Percentiles rank a stretch among this genome's conserved stretches.
Evolutionary conservation across 1,140 invertebrate species (phyloP).

Genomic region (Contarinia nasturtii): DNA sequence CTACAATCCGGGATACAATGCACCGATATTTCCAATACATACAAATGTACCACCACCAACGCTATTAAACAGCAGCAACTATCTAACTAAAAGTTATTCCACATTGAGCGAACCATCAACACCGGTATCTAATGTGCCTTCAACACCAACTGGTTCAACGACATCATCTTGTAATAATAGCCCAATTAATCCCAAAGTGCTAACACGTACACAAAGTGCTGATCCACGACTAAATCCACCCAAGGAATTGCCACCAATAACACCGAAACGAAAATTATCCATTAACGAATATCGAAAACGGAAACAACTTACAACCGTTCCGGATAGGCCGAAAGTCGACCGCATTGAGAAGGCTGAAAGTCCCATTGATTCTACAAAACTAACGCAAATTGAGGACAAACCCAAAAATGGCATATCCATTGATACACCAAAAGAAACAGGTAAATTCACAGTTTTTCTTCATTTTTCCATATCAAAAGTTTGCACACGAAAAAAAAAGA

Average conservation of each 20-base stretch:
- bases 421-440: neutral
- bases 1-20: too few species aligned
- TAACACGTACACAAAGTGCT: slow-evolving; percentile 17
- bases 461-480: too few species aligned
- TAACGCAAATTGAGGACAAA: slow-evolving; percentile 1
- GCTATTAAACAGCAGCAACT: neutral
- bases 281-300: slow-evolving; percentile 22
- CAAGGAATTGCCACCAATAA: slow-evolving; percentile 17
- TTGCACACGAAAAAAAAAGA: too few species aligned
- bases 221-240: slow-evolving; percentile 21
- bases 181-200: neutral
- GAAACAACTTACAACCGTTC: slow-evolving; percentile 11
- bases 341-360: neutral
- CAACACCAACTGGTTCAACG: neutral
- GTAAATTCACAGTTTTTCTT: neutral
- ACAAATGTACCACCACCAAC: neutral
- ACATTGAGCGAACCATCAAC: neutral
- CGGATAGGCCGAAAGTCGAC: neutral
- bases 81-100: neutral
- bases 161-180: neutral
- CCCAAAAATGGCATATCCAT: neutral
- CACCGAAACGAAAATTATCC: slow-evolving; percentile 20
- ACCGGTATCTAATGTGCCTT: neutral
- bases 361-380: slow-evolving; percentile 5
- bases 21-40: neutral